phyloP scores from a whole-genome alignment of 2,113 vertebrate species.

The Paramormyrops kingsleyae region DNA sequence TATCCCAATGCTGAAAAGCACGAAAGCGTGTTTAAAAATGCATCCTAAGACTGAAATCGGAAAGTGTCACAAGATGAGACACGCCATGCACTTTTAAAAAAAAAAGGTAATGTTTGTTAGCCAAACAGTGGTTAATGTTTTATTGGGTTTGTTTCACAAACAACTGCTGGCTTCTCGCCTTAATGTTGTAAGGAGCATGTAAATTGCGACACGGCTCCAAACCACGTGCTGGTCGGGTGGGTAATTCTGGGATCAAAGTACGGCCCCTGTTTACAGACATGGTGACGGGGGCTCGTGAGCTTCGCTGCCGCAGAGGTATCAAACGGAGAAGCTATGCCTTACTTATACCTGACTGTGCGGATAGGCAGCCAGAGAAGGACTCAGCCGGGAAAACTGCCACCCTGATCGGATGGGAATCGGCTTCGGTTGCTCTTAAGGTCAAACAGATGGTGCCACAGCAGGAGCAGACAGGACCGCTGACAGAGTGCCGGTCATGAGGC shows the following conservation, averaged over 20 bases:
- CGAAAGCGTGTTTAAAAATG: background rate
- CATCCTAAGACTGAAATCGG: background rate
- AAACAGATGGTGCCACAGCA: background rate
- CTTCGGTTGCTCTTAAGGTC: background rate
- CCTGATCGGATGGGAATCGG: background rate
- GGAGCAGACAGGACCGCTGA: background rate
- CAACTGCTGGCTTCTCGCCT: background rate
- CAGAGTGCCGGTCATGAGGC: background rate
- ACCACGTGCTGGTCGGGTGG: background rate
- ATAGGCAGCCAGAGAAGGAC: background rate
- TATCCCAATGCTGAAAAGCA: background rate
- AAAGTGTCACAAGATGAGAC: background rate
- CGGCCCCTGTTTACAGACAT: background rate
- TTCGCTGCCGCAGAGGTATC: background rate
- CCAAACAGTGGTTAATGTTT: constrained; percentile 11
- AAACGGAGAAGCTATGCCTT: background rate
- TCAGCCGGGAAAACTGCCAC: too few relatives aligned
- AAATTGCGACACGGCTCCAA: background rate
- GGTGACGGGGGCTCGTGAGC: background rate
- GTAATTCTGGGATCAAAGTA: background rate
- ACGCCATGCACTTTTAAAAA: background rate
- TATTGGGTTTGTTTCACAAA: background rate
- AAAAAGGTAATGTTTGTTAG: background rate
- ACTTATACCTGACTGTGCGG: background rate
- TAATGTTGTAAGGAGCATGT: background rate